phyloP scores from a whole-genome alignment of 2,888 invertebrate genomes.

The Scaptomyza cyrtandrae region DNA sequence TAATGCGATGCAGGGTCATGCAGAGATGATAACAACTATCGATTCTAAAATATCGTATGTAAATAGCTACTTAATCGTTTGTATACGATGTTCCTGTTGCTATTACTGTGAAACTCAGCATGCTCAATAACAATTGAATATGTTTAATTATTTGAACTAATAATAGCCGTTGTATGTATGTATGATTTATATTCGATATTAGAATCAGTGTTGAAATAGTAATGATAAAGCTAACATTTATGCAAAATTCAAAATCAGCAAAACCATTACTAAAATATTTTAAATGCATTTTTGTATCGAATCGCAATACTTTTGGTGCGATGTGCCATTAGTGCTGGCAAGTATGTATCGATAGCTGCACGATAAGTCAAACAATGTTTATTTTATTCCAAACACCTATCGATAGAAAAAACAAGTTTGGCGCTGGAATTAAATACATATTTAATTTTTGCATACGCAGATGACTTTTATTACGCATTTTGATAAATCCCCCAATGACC shows the following conservation, averaged over 20 bases:
- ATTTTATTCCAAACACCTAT: neutral
- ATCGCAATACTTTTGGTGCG: neutral
- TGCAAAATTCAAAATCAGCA: neutral
- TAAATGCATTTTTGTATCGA: neutral
- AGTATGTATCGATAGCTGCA: constrained; percentile 3
- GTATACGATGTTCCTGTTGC: neutral
- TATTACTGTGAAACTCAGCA: neutral
- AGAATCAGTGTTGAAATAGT: too few relatives aligned
- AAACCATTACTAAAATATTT: neutral
- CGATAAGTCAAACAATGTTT: neutral
- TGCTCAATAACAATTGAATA: neutral
- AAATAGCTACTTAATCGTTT: neutral
- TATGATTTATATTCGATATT: neutral
- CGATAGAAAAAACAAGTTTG: constrained; percentile 10
- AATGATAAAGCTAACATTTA: neutral
- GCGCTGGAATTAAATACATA: neutral
- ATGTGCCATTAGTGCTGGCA: neutral
- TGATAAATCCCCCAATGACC: neutral
- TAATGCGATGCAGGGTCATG: constrained; percentile 27
- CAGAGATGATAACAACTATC: constrained; percentile 13
- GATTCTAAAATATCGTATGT: constrained; percentile 1
- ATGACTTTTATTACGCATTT: constrained; percentile 7
- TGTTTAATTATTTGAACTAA: too few relatives aligned
- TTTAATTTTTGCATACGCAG: neutral
- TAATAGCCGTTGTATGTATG: too few relatives aligned